A percentile compares a stretch with the other conserved stretches of the same genome.
phyloP scores from a whole-genome alignment of 2,113 vertebrate genomes.

The Donacobius atricapilla region DNA sequence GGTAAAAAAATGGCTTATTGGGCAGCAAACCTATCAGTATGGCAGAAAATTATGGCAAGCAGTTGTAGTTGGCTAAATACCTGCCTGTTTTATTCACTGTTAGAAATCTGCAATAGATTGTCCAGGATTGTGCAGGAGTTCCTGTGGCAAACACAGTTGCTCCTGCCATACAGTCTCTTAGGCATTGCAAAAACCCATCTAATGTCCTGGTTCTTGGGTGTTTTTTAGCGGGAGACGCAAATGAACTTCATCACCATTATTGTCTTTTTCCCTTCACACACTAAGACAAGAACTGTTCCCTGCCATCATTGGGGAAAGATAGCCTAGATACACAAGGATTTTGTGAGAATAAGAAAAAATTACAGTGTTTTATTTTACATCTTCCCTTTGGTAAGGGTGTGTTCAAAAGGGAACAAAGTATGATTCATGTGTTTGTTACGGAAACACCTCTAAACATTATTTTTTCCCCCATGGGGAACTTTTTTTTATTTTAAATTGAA shows the following conservation, averaged over 20 bases:
- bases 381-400: not conserved
- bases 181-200: not conserved
- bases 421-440: not conserved
- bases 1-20: not conserved
- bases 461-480: not conserved
- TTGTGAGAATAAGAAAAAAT: not conserved
- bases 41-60: not conserved
- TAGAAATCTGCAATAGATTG: not conserved
- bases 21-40: not conserved
- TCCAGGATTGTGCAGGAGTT: not conserved
- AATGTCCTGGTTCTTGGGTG: not conserved
- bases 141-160: not conserved
- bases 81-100: not conserved
- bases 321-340: not conserved
- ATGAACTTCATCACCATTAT: not conserved
- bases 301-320: not conserved
- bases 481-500: not conserved
- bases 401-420: not conserved
- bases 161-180: not conserved
- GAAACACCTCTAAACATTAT: not conserved
- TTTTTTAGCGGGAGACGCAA: not conserved
- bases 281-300: accelerated
- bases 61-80: not conserved
- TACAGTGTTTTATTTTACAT: not conserved
- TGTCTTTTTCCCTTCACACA: not conserved